phyloP scores from a whole-genome alignment of 2,888 invertebrate genomes.

The Lycia hirtaria region DNA sequence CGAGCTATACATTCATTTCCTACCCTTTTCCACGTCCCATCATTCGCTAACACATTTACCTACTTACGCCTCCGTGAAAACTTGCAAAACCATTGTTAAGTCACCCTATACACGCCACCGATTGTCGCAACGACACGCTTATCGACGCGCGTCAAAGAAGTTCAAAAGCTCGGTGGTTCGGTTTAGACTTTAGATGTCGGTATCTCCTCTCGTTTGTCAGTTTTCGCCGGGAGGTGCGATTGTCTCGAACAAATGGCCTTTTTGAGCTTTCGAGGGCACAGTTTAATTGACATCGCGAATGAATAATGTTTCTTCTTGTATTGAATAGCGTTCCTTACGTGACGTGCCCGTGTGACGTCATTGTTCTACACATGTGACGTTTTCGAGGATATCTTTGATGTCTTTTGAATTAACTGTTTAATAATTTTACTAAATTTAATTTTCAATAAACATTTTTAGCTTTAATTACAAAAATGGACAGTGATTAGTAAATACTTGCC shows the following conservation, averaged over 20 bases:
- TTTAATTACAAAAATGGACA: too few species aligned
- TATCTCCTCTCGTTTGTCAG: slow-evolving; percentile 80
- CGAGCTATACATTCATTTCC: slow-evolving; percentile 3
- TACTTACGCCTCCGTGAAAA: slow-evolving; percentile 80
- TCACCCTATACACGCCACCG: slow-evolving; percentile 56
- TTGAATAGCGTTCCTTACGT: slow-evolving; percentile 23
- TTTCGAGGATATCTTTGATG: slow-evolving; percentile 23
- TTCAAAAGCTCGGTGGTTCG: slow-evolving; percentile 80
- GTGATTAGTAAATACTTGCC: too few species aligned
- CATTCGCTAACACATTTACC: slow-evolving; percentile 84
- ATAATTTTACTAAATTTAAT: slow-evolving; percentile 3
- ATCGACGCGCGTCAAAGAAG: slow-evolving; percentile 83
- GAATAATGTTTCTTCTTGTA: slow-evolving; percentile 40
- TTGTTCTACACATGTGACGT: slow-evolving; percentile 18
- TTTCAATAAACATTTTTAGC: too few species aligned
- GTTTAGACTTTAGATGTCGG: slow-evolving; percentile 69
- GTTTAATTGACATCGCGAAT: slow-evolving; percentile 44
- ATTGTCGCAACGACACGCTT: slow-evolving; percentile 64
- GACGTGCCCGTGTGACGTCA: slow-evolving; percentile 16
- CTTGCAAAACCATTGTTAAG: slow-evolving; percentile 79
- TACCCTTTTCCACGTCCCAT: slow-evolving; percentile 65
- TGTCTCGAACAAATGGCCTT: slow-evolving; percentile 79
- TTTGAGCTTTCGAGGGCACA: slow-evolving; percentile 61
- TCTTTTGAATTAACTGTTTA: slow-evolving; percentile 10
- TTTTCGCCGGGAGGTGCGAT: slow-evolving; percentile 72